Percentiles rank a stretch among this genome's conserved stretches.
Evolutionary conservation across 2,888 invertebrate species (phyloP).

Genomic region (Scaptomyza cyrtandrae): DNA sequence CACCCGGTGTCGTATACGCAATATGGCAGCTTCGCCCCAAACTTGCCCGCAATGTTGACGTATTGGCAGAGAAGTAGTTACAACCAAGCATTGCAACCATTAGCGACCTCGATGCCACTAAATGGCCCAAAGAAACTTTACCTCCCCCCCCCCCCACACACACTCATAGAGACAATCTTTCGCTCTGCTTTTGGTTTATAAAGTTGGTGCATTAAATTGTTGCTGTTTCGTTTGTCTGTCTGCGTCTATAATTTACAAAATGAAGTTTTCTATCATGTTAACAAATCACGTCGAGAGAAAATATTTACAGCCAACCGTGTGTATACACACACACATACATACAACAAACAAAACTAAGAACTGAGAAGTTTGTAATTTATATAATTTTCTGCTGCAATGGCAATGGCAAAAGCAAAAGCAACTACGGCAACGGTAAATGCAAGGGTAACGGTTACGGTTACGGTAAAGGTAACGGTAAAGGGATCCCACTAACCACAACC

Average conservation of each 20-base stretch:
- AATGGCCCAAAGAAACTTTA: slow-evolving; percentile 40
- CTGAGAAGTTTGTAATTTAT: slow-evolving; percentile 77
- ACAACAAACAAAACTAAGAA: slow-evolving; percentile 47
- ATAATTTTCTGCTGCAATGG: slow-evolving; percentile 71
- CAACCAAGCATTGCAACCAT: slow-evolving; percentile 24
- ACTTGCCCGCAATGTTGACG: slow-evolving; percentile 10
- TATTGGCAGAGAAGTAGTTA: slow-evolving; percentile 14
- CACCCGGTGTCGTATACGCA: slow-evolving; percentile 46
- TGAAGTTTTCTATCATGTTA: slow-evolving; percentile 80
- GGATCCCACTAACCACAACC: slow-evolving; percentile 31
- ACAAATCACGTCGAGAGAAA: slow-evolving; percentile 74
- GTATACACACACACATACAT: slow-evolving; percentile 5
- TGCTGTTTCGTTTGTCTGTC: slow-evolving; percentile 35
- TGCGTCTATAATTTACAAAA: slow-evolving; percentile 67
- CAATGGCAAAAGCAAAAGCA: slow-evolving; percentile 36
- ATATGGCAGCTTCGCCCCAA: slow-evolving; percentile 20
- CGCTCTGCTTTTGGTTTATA: slow-evolving; percentile 9
- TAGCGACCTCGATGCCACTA: slow-evolving; percentile 38
- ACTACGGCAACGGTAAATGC: slow-evolving; percentile 43
- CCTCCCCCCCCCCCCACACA: not conserved
- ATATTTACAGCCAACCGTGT: slow-evolving; percentile 33
- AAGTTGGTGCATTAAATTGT: slow-evolving; percentile 52
- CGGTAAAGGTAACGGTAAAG: slow-evolving; percentile 14
- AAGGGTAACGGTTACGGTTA: not conserved
- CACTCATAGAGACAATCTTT: not conserved